These are phyloP conservation scores for Mionectes olivaceus DNA, from an alignment of 2,797 vertebrate species.

Conservation along the genomic window DNA sequence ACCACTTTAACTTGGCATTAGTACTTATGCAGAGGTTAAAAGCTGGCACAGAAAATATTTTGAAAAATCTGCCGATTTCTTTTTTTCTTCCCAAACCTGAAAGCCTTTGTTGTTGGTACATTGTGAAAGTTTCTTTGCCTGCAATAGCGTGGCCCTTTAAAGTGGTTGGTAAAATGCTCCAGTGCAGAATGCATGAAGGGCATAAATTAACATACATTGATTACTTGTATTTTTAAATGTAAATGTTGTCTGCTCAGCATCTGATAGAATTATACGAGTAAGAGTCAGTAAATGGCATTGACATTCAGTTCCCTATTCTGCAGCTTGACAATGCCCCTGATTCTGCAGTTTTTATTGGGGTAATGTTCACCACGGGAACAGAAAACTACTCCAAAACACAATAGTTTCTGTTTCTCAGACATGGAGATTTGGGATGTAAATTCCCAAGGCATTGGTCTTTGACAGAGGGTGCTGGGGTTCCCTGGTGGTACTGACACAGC, in stretches of 20 bases:
- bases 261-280: constrained; percentile 34
- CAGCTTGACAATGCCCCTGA: neutral
- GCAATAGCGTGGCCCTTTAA: neutral
- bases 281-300: constrained; percentile 1
- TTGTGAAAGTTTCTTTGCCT: neutral
- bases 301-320: neutral
- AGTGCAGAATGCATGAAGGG: neutral
- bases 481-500: neutral
- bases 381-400: neutral
- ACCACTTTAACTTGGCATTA: neutral
- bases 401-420: neutral
- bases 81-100: neutral
- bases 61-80: neutral
- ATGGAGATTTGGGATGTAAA: fast-evolving
- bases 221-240: constrained; percentile 42
- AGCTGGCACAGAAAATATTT: neutral
- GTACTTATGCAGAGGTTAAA: neutral
- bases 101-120: neutral
- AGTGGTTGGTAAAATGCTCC: neutral
- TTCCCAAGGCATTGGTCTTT: fast-evolving
- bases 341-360: neutral
- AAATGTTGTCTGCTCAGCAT: constrained; percentile 44
- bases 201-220: constrained; percentile 47
- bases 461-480: neutral
- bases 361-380: neutral